Base-by-base conservation (phyloP, 2,113 vertebrate species). In the Triplophysa siluroides region DNA sequence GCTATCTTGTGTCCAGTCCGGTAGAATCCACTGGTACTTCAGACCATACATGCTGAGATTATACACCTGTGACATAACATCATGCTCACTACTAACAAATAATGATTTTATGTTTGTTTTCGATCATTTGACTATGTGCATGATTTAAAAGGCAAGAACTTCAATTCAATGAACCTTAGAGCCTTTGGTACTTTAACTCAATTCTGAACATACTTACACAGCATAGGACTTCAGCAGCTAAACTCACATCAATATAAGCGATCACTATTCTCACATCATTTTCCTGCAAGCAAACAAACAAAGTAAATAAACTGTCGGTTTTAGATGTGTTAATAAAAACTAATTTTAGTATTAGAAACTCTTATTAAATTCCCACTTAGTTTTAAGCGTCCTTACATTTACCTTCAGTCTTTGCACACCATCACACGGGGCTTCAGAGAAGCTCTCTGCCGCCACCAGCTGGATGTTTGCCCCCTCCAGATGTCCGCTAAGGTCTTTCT, bases 21-120 rank as follows among this genome's bases (percentile, higher is more conserved):
- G 93, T 6, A 97, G 91, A 77, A 98, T 92, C 97, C 97, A 99
- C 83, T 97, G 97, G 84, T 97, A 96, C 61, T 93, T 95, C 83
- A 92, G 88, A 10, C 96, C 95, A 0, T 93, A 98, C 96, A 99
- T 93, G 84, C 94, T 93, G 90, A 96, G 93, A 38, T 94, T 92
- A 82, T 94, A 94, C 6, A 94, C 96, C 97, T 99, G 86, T 16
- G 45, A 78, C 1, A 26, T 10, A 10, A 50, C 54, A 58, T 9
- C 10, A 58, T 21, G 0, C 2, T 58, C 8, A 58, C 3, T 52
- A 52, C 4, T 16, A 52, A 52, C 47, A 52, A 56, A n/a, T 56
- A 8, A 8, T 1, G 8, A 5, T 56, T 56, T 19, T 19, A 14
- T 16, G 33, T 38, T 38, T 38, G 29, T 33, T 38, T 19, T n/a